Conservation (phyloP, 2,888 invertebrate species). For the Andrena haemorrhoa region DNA sequence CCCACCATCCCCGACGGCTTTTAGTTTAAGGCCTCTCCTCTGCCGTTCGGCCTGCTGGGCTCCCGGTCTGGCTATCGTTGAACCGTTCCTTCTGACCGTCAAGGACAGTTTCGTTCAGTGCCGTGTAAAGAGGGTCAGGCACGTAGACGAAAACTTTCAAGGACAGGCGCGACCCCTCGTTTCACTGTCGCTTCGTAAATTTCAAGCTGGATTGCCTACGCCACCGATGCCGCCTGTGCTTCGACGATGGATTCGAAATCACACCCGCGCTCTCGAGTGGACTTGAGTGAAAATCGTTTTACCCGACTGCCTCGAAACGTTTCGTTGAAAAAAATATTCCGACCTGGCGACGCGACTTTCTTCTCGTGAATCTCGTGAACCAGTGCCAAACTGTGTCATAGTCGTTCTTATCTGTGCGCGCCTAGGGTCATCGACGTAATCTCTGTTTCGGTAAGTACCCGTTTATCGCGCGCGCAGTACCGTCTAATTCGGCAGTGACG, state of each 20-base stretch:
- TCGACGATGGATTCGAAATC: background rate
- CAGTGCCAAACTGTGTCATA: constrained; percentile 18
- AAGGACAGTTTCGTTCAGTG: constrained; percentile 71
- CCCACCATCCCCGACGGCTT: constrained; percentile 56
- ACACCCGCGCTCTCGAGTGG: background rate
- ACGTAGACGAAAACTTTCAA: constrained; percentile 74
- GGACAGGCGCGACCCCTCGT: constrained; percentile 59
- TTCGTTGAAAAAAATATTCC: no score
- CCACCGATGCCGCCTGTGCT: background rate
- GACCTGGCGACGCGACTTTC: background rate
- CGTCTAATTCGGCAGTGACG: constrained; percentile 17
- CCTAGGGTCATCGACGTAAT: constrained; percentile 26
- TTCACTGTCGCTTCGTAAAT: constrained; percentile 44
- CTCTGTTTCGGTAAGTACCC: constrained; percentile 6
- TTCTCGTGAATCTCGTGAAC: constrained; percentile 11
- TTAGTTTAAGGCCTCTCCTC: constrained; percentile 60
- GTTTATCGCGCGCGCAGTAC: constrained; percentile 18
- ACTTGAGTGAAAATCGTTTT: constrained; percentile 9
- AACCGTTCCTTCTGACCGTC: constrained; percentile 69
- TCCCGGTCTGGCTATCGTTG: constrained; percentile 58
- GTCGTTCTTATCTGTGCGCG: constrained; percentile 21
- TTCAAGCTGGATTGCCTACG: constrained; percentile 16
- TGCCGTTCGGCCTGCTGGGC: constrained; percentile 32
- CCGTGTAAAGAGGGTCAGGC: constrained; percentile 73
- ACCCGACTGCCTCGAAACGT: constrained; percentile 21